Percentiles rank a stretch among this genome's conserved stretches.
Conservation (phyloP, 1,140 invertebrate species). For the Neodiprion lecontei region DNA sequence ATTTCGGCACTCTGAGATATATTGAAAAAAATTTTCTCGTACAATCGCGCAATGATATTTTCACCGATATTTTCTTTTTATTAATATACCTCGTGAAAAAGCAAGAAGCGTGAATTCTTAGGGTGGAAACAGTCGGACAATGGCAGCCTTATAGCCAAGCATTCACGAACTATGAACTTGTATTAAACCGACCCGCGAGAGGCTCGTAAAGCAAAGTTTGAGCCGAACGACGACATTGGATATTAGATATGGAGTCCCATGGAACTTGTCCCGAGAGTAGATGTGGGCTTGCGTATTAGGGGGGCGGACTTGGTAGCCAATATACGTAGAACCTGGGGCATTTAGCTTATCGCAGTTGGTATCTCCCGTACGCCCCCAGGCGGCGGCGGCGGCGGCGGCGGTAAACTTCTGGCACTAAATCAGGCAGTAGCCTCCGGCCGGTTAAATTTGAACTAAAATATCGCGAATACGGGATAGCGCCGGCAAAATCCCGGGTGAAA, state of each 20-base stretch:
- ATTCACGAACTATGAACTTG: too few species aligned
- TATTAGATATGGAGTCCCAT: not conserved
- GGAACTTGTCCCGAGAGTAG: too few species aligned
- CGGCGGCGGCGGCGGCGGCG: not conserved
- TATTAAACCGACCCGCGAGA: not conserved
- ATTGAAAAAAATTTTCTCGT: too few species aligned
- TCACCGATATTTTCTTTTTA: too few species aligned
- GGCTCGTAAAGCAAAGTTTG: not conserved
- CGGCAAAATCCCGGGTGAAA: too few species aligned
- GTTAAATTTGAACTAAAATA: constrained; percentile 2
- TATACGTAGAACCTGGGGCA: constrained; percentile 1
- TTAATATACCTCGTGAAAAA: too few species aligned
- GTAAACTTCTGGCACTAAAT: not conserved
- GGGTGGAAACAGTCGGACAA: too few species aligned
- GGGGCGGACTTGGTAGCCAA: not conserved
- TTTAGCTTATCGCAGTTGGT: constrained; percentile 2
- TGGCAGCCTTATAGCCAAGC: too few species aligned
- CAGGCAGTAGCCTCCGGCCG: constrained; percentile 5
- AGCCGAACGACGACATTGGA: not conserved
- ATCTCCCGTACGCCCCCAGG: not conserved
- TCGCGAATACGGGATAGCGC: not conserved
- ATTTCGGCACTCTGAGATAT: too few species aligned
- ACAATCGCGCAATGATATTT: too few species aligned
- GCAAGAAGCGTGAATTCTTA: too few species aligned
- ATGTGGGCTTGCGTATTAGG: not conserved